Evolutionary conservation across 2,888 invertebrate genomes (phyloP).

Genomic region (Coenonympha arcania): DNA sequence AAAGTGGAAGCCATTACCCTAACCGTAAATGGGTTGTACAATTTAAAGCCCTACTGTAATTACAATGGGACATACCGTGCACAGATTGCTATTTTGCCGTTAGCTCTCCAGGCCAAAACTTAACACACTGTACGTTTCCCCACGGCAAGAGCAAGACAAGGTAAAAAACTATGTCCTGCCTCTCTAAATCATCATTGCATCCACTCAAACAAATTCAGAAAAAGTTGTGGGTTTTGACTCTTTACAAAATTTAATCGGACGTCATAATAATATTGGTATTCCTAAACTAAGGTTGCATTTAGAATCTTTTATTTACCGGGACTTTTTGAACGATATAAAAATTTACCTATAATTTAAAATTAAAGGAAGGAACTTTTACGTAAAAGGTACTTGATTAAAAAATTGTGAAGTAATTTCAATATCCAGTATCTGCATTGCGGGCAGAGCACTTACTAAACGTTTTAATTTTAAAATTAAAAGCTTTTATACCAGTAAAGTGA

Average conservation of each 20-base stretch:
- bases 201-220: too few relatives aligned
- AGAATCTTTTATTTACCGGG: slow-evolving; percentile 15
- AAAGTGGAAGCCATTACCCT: slow-evolving; percentile 22
- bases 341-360: too few relatives aligned
- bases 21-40: slow-evolving; percentile 19
- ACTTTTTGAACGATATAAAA: too few relatives aligned
- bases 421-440: slow-evolving; percentile 10
- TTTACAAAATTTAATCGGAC: slow-evolving; percentile 11
- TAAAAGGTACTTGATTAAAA: not conserved
- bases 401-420: slow-evolving; percentile 3
- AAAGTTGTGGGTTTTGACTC: slow-evolving; percentile 32
- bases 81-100: slow-evolving; percentile 12
- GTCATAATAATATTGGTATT: too few relatives aligned
- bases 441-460: slow-evolving; percentile 15
- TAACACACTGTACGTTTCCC: too few relatives aligned
- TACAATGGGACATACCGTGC: slow-evolving; percentile 13
- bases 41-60: slow-evolving; percentile 19
- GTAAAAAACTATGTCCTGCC: too few relatives aligned
- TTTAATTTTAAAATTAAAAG: slow-evolving; percentile 17
- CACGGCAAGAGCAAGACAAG: too few relatives aligned
- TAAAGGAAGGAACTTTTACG: too few relatives aligned
- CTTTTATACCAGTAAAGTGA: slow-evolving; percentile 17
- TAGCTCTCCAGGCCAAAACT: not conserved
- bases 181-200: too few relatives aligned
- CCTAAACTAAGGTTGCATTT: not conserved